Evolutionary conservation across 2,113 vertebrate genomes (phyloP), one percentile per base, ranked within the genome.

Genomic region (Semnornis frantzii): DNA sequence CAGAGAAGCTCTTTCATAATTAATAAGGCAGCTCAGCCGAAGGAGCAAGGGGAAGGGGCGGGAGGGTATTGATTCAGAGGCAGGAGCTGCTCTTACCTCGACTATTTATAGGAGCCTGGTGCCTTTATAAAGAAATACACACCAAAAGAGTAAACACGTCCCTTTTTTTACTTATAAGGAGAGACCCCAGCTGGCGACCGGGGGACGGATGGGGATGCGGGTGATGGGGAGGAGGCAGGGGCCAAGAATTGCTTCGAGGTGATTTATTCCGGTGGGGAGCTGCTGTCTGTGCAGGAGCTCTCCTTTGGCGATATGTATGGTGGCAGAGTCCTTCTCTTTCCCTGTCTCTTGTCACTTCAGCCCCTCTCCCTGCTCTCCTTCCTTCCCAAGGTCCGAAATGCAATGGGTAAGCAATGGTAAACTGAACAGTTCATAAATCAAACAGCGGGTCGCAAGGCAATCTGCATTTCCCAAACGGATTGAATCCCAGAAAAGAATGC

Each of bases 1-100:
- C 95, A 74, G 94, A 96, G 90, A 75, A 97, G 93, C 39, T 86
- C 88, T 97, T 98, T 97, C 97, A 98, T 98, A 98, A 98, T 98
- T 98, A 97, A 98, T 98, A 97, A 97, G 96, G 87, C 95, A 90
- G 95, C 93, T 94, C 94, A 57, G 94, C 86, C 87, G 93, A 96
- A 95, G 96, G 74, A 97, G 96, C 91, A 18, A 95, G 78, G 95
- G 94, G 94, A 93, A 78, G 75, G 94, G 91, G 92, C 55, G 88
- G 91, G 90, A 82, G 71, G 71, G 84, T 96, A 98, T 98, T 86
- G 98, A 98, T 98, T 96, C 59, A 80, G 79, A 91, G 71, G 94
- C 84, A 66, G 90, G 94, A 94, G 84, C 96, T 80, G 92, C 96
- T 96, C 83, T 95, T 97, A 87, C 92, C 93, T 93, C 77, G 63